Evolutionary conservation across 2,888 invertebrate genomes (phyloP).

Genomic region (Antheraea assamensis): DNA sequence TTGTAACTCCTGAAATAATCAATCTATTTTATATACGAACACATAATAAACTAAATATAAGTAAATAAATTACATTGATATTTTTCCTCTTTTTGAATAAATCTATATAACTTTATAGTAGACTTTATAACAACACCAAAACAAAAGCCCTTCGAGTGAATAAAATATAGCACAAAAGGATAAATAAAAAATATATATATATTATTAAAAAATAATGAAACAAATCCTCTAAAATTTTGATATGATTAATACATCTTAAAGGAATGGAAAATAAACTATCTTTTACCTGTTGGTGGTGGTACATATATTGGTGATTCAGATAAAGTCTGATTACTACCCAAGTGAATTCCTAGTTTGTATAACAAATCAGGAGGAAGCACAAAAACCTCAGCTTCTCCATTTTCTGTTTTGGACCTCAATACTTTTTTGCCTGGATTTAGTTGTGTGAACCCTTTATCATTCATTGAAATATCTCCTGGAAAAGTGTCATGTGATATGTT

Average conservation of each 20-base stretch:
- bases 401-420: conserved; percentile 32
- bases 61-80: background rate
- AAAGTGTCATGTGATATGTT: conserved; percentile 6
- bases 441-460: conserved; percentile 27
- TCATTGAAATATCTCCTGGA: conserved; percentile 12
- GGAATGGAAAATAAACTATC: background rate
- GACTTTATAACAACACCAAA: background rate
- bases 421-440: conserved; percentile 40
- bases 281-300: conserved; percentile 5
- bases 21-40: background rate
- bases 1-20: conserved; percentile 8
- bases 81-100: background rate
- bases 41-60: background rate
- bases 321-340: conserved; percentile 27
- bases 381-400: conserved; percentile 55
- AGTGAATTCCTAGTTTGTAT: conserved; percentile 70
- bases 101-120: background rate
- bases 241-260: background rate
- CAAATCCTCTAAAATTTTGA: background rate
- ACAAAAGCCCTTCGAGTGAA: background rate
- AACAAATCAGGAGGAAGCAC: conserved; percentile 72
- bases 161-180: background rate
- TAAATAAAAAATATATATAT: background rate
- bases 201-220: background rate
- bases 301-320: background rate